Conservation (phyloP, 1,140 invertebrate species). For the Lordiphosa stackelbergi region DNA sequence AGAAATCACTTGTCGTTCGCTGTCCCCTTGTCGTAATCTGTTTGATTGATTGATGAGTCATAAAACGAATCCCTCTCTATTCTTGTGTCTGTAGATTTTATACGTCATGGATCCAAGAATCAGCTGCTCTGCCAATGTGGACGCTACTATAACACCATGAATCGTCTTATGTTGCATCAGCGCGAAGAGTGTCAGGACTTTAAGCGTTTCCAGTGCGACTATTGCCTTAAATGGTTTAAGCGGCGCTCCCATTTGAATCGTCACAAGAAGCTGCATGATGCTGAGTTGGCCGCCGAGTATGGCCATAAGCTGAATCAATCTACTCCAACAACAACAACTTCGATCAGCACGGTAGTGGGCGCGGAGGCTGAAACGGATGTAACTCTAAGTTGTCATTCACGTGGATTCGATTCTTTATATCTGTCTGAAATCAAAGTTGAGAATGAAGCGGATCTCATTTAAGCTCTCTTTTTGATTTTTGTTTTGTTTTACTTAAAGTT, state of each 20-base stretch:
- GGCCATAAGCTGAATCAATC: conserved; percentile 33
- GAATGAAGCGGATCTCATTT: conserved; percentile 37
- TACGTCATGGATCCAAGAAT: conserved; percentile 51
- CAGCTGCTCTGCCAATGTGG: conserved; percentile 62
- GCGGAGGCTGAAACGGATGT: neutral
- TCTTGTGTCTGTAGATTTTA: conserved; percentile 27
- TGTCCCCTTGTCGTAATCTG: neutral
- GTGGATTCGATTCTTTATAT: conserved; percentile 35
- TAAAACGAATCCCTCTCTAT: conserved; percentile 30
- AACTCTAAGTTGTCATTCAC: conserved; percentile 3
- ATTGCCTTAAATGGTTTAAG: conserved; percentile 65
- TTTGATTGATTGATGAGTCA: conserved; percentile 20
- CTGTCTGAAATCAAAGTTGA: conserved; percentile 49
- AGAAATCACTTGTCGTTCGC: conserved; percentile 1
- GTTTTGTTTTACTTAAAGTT: conserved; percentile 23
- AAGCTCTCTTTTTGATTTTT: conserved; percentile 10
- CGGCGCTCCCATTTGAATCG: conserved; percentile 60
- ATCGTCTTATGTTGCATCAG: conserved; percentile 52
- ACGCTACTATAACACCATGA: conserved; percentile 58
- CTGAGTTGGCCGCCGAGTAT: conserved; percentile 32
- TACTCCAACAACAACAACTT: neutral
- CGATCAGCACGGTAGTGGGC: neutral
- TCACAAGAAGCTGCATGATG: conserved; percentile 54
- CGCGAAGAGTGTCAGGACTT: conserved; percentile 66
- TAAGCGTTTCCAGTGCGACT: conserved; percentile 60